Percentiles rank a stretch among this genome's conserved stretches.
These are phyloP conservation scores for Lacerta bilineata DNA, from an alignment of 2,797 vertebrate genomes.

Conservation along the genomic window DNA sequence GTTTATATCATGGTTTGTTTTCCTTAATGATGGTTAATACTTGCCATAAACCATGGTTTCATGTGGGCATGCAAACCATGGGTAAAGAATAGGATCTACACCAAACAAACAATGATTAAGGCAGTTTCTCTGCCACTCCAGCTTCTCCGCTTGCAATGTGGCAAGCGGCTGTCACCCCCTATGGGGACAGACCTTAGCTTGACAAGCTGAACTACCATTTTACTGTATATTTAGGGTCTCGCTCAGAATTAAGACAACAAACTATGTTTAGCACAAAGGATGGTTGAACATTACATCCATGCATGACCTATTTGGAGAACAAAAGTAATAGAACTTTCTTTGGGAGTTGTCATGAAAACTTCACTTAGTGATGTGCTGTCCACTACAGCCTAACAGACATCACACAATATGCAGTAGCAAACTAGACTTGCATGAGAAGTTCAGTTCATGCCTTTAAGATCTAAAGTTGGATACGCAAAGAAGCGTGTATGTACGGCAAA, in stretches of 20 bases:
- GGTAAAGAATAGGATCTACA: not conserved
- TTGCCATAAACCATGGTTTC: not conserved
- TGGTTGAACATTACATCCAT: not conserved
- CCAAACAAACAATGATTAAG: not conserved
- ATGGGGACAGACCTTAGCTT: no score
- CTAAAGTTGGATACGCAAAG: no score
- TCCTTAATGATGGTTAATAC: not conserved
- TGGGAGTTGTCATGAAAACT: no score
- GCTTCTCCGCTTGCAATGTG: not conserved
- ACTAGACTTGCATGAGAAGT: no score
- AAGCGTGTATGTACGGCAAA: no score
- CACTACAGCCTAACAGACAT: no score
- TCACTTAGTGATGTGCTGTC: no score
- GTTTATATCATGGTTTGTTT: rapidly evolving
- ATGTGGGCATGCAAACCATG: not conserved
- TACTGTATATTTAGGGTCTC: not conserved
- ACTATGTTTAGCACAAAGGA: not conserved
- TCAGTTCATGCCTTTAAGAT: no score
- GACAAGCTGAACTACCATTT: not conserved
- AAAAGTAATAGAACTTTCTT: not conserved
- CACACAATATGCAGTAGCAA: no score
- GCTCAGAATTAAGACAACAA: not conserved
- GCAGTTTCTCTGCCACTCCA: not conserved
- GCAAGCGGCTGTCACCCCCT: not conserved
- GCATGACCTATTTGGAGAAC: not conserved